Evolutionary conservation across 2,888 invertebrate species (phyloP), one percentile per base, ranked within the genome.

Genomic region (Apotomis turbidana): DNA sequence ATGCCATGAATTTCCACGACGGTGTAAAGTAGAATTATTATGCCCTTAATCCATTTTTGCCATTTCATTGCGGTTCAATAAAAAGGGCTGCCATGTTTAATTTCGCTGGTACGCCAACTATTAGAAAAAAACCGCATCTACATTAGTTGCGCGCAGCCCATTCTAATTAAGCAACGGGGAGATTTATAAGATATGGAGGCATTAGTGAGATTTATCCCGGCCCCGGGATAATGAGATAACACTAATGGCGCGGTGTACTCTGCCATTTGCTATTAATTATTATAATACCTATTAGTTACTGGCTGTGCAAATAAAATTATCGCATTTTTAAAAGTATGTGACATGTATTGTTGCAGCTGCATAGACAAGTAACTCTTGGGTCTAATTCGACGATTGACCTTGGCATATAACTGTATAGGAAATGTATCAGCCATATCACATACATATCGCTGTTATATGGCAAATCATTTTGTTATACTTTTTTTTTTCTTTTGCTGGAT

Each of bases 121-220:
- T 55, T 58, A 38, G 15, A 70, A 58, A 63, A 71, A 38, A 49
- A 44, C 71, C 71, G 61, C 71, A 71, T 71, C 71, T 61, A 71
- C 46, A 44, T 66, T 70, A 64, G 13, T 63, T 72, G 72, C 76
- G 78, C 77, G 75, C 81, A 77, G 74, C 75, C 75, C 74, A 76
- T 89, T 91, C 90, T 91, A 93, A 92, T 93, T 93, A 93, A 91
- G 87, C 89, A 86, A 84, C 83, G 81, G 77, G 78, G 83, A 91
- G 91, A 92, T 93, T 90, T 90, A 91, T 90, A 90, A 91, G 91
- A 92, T 93, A 92, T 88, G 85, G 86, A 85, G 81, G 90, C 91
- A 91, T 91, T 91, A 91, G 87, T 79, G 83, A 89, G 91, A 92
- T 91, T 92, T 92, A 92, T 92, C 88, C 87, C 80, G 84, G 85